A percentile compares a stretch with the other conserved stretches of the same genome.
Conservation (phyloP, 1,140 invertebrate genomes). For the Drosophila rufa region DNA sequence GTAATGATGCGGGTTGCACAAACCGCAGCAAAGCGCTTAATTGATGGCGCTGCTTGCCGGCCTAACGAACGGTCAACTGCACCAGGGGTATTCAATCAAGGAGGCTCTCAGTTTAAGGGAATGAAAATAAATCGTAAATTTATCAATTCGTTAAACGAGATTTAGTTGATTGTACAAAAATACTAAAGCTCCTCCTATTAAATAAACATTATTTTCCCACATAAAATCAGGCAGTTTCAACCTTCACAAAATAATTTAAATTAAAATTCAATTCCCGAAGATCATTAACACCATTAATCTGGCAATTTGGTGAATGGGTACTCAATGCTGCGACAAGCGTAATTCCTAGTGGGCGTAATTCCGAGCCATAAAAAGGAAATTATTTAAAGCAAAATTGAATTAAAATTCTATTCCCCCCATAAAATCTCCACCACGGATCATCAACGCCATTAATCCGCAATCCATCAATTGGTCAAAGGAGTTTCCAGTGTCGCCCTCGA, state of each 20-base stretch:
- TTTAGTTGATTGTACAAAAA: background rate
- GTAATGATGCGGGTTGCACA: slow-evolving; percentile 62
- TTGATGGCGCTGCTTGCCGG: slow-evolving; percentile 49
- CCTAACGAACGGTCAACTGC: slow-evolving; percentile 37
- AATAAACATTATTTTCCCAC: background rate
- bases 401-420: slow-evolving; percentile 26
- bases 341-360: slow-evolving; percentile 19
- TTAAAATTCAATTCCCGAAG: background rate
- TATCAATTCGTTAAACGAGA: background rate
- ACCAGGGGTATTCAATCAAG: slow-evolving; percentile 45
- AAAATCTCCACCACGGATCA: slow-evolving; percentile 16
- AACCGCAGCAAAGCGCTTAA: slow-evolving; percentile 52
- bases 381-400: slow-evolving; percentile 33
- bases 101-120: background rate
- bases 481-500: slow-evolving; percentile 30
- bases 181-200: background rate
- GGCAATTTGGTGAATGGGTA: slow-evolving; percentile 15
- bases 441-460: slow-evolving; percentile 42
- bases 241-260: slow-evolving; percentile 7
- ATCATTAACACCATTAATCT: slow-evolving; percentile 20
- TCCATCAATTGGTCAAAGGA: slow-evolving; percentile 47
- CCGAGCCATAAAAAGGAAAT: slow-evolving; percentile 6
- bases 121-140: slow-evolving; percentile 26
- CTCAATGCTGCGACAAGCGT: slow-evolving; percentile 8
- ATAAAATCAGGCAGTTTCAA: background rate